Evolutionary conservation across 2,113 vertebrate species (phyloP).

Genomic region (Sinocyclocheilus anshuiensis): DNA sequence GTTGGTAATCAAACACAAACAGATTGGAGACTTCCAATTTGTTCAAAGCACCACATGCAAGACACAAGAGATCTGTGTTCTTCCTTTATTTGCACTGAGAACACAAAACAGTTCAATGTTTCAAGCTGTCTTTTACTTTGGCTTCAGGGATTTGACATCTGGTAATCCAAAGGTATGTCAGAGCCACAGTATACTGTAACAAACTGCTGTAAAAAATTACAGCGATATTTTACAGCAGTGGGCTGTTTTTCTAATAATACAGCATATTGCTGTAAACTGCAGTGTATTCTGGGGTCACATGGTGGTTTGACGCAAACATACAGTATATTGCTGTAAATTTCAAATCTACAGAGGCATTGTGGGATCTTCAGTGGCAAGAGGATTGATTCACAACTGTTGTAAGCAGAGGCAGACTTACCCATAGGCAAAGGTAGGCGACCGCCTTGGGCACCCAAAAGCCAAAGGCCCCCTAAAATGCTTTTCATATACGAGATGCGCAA

Average conservation of each 20-base stretch:
- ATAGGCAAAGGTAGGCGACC: too few relatives aligned
- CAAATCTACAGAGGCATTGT: too few relatives aligned
- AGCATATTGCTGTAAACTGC: neutral
- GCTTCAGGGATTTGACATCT: constrained; percentile 11
- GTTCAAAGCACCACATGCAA: neutral
- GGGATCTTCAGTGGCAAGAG: too few relatives aligned
- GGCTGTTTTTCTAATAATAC: constrained; percentile 11
- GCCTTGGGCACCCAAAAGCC: too few relatives aligned
- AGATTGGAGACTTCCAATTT: too few relatives aligned
- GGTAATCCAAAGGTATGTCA: constrained; percentile 13
- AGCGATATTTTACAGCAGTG: neutral
- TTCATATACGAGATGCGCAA: too few relatives aligned
- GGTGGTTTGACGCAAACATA: too few relatives aligned
- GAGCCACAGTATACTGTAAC: constrained; percentile 59
- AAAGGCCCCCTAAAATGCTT: too few relatives aligned
- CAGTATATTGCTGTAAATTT: too few relatives aligned
- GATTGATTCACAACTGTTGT: neutral
- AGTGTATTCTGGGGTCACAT: too few relatives aligned
- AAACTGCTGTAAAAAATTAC: constrained; percentile 16
- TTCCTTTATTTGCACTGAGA: neutral
- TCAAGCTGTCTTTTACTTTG: neutral
- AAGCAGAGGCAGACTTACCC: too few relatives aligned
- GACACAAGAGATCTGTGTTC: neutral
- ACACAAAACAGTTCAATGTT: neutral
- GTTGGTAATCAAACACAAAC: neutral